Evolutionary conservation across 2,888 invertebrate genomes (phyloP), one percentile per base, ranked within the genome.

Genomic region (Gymnoscelis rufifasciata): DNA sequence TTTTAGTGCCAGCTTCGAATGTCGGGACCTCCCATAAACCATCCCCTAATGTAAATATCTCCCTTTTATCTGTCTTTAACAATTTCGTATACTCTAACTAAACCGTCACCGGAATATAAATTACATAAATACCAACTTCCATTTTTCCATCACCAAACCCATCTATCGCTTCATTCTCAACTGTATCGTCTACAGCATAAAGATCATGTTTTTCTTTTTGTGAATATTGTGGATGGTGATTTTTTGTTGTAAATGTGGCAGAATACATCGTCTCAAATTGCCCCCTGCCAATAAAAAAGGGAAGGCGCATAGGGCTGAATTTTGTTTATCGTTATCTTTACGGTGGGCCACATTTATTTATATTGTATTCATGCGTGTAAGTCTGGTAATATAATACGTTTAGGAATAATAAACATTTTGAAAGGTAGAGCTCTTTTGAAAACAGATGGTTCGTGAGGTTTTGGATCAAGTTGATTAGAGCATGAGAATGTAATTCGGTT

Each of bases 301-400:
- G 84, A 78, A 80, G 76, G 78, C 67, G 74, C 72, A 76, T 73
- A 76, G 78, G 77, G 75, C 73, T 76, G 81, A 84, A 83, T 86
- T 86, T 83, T 86, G 83, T 87, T 86, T 84, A 84, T 87, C 83
- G 75, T 75, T 77, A 83, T 86, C 82, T 86, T 86, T 83, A 86
- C 84, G 81, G 82, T 75, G 77, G 80, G 69, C 75, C 66, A 74
- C 71, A 74, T 71, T 83, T 87, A 84, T 86, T 83, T 83, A 81
- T 82, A 75, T 73, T 72, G 76, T 76, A 73, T 74, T 77, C 78
- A 79, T 78, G 78, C 79, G 74, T 80, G 80, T 80, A 78, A 67
- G 67, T 69, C 70, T 67, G 68, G 81, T 83, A 82, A 83, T 79
- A 79, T 81, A 81, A 82, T 83, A 81, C 75, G 71, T 74, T 71